Evolutionary conservation across 2,797 vertebrate species (phyloP).

Genomic region (Chelon labrosus): DNA sequence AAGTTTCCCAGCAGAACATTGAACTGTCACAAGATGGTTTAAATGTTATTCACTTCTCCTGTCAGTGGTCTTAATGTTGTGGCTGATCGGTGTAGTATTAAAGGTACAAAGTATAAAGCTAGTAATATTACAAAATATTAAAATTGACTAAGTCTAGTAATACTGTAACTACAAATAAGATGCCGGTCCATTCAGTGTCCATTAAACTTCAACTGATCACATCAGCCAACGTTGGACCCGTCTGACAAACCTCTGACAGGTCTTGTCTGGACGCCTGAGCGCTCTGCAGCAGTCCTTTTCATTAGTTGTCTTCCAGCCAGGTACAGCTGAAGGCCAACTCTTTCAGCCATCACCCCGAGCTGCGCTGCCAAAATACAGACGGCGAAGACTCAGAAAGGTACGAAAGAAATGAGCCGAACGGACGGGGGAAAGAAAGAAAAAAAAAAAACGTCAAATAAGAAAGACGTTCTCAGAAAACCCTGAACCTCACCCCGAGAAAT

Average conservation of each 20-base stretch:
- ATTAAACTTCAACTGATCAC: neutral
- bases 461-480: slow-evolving; percentile 4
- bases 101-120: too few species aligned
- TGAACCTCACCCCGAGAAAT: slow-evolving; percentile 20
- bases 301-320: neutral
- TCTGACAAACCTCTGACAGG: neutral
- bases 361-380: slow-evolving; percentile 5
- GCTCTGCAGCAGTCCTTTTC: neutral
- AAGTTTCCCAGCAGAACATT: too few species aligned
- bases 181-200: too few species aligned
- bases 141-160: neutral
- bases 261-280: neutral
- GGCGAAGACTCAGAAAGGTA: neutral
- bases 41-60: too few species aligned
- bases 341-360: neutral
- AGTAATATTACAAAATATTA: too few species aligned
- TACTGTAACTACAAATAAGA: neutral
- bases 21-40: too few species aligned
- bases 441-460: neutral
- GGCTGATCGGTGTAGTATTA: too few species aligned
- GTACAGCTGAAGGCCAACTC: slow-evolving; percentile 6
- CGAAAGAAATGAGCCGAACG: neutral
- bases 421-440: too few species aligned
- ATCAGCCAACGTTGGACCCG: neutral
- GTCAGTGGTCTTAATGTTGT: too few species aligned